These are phyloP conservation scores for Pantherophis alleghaniensis DNA, from an alignment of 2,797 vertebrate species.

Conservation along the genomic window DNA sequence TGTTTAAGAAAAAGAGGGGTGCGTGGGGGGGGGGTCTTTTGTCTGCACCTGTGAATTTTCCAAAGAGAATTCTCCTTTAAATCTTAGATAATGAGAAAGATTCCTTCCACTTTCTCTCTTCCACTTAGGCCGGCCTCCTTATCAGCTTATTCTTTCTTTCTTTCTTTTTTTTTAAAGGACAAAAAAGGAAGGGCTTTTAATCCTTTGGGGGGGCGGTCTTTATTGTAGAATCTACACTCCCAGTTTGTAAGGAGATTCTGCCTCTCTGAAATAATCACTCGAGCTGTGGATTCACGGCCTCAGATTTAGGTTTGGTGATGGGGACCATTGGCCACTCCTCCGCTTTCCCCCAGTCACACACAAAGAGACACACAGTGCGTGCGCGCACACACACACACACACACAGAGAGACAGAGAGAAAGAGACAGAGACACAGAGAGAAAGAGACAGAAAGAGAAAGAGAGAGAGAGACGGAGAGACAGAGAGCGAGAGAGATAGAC, in stretches of 20 bases:
- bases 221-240: background rate
- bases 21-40: background rate
- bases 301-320: background rate
- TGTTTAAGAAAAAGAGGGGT: background rate
- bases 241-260: background rate
- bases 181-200: background rate
- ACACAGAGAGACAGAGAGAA: no score
- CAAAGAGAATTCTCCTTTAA: background rate
- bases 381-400: no score
- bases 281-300: background rate
- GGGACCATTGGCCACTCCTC: background rate
- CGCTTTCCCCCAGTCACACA: background rate
- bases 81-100: conserved; percentile 11
- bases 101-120: conserved; percentile 3
- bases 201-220: background rate
- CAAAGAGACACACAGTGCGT: background rate
- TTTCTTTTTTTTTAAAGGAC: background rate
- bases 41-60: conserved; percentile 24
- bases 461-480: no score
- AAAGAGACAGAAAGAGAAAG: no score
- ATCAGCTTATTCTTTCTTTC: conserved; percentile 9
- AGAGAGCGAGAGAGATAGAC: no score
- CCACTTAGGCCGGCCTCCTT: conserved; percentile 6
- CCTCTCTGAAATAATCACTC: background rate
- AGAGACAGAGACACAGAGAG: no score